A percentile compares a stretch with the other conserved stretches of the same genome.
phyloP scores from a whole-genome alignment of 1,140 invertebrate species.

The Heliconius eleuchia region DNA sequence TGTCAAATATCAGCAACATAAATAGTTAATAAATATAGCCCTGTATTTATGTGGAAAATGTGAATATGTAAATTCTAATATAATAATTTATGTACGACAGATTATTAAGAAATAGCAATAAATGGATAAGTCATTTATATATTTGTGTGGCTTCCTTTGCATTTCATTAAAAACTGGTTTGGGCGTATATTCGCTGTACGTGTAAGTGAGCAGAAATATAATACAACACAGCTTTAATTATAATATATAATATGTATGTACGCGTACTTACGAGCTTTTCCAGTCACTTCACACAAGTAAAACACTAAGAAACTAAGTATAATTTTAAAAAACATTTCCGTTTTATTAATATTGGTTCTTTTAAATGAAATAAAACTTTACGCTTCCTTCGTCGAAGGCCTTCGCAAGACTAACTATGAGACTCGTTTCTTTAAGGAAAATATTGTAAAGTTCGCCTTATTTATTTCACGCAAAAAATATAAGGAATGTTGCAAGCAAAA shows the following conservation, averaged over 20 bases:
- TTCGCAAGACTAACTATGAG: slow-evolving; percentile 1
- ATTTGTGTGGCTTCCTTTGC: neutral
- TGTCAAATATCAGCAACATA: too few relatives aligned
- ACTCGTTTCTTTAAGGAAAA: slow-evolving; percentile 7
- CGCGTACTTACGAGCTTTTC: neutral
- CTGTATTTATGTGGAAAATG: too few relatives aligned
- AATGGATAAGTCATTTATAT: too few relatives aligned
- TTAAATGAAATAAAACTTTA: neutral
- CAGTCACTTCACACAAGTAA: neutral
- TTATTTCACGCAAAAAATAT: neutral
- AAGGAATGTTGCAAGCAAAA: neutral
- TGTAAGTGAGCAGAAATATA: neutral
- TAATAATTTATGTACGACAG: too few relatives aligned
- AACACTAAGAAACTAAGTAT: neutral
- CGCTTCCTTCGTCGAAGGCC: slow-evolving; percentile 1
- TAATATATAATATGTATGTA: neutral
- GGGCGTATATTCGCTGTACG: neutral
- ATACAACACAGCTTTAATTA: neutral
- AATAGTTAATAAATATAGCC: too few relatives aligned
- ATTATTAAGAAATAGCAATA: too few relatives aligned
- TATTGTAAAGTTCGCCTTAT: neutral
- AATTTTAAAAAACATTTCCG: neutral
- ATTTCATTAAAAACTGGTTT: neutral
- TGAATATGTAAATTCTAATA: too few relatives aligned
- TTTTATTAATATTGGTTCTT: neutral